A percentile compares a stretch with the other conserved stretches of the same genome.
These are phyloP conservation scores for Drosophila crucigera DNA, from an alignment of 2,888 invertebrate species.

Conservation along the genomic window DNA sequence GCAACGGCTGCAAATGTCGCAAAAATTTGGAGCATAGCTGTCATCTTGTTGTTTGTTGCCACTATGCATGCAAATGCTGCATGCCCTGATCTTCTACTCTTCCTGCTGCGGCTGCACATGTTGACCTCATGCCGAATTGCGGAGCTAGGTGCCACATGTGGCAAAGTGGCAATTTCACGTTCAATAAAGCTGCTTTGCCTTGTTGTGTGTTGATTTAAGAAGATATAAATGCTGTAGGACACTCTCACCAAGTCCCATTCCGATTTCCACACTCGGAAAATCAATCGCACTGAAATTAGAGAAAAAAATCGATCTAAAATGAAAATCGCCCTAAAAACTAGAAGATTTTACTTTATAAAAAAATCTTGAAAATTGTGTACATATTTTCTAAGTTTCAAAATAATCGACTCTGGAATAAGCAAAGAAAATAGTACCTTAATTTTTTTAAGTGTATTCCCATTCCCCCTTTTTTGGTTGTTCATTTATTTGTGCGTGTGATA, in stretches of 20 bases:
- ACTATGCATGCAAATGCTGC: constrained; percentile 64
- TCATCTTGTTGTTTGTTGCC: constrained; percentile 46
- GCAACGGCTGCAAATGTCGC: constrained; percentile 63
- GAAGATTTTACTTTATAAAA: background rate
- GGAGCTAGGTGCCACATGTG: constrained; percentile 29
- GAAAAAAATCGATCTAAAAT: background rate
- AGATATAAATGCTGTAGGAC: constrained; percentile 48
- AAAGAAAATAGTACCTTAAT: background rate
- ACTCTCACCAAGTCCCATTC: constrained; percentile 43
- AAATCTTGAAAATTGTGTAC: too few relatives aligned
- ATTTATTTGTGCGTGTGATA: constrained; percentile 43
- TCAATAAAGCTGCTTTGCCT: constrained; percentile 56
- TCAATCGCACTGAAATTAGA: background rate
- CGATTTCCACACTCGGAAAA: constrained; percentile 5
- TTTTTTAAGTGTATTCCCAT: background rate
- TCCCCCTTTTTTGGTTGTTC: background rate
- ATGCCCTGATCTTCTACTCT: background rate
- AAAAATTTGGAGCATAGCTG: constrained; percentile 70
- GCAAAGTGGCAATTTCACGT: constrained; percentile 38
- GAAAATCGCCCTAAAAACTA: background rate
- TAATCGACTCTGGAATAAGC: too few relatives aligned
- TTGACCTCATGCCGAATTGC: constrained; percentile 66
- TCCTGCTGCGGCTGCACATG: constrained; percentile 36
- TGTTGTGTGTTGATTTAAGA: constrained; percentile 49
- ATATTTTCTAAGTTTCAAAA: too few relatives aligned